phyloP scores from a whole-genome alignment of 2,113 vertebrate species.

The Pyrgilauda ruficollis region DNA sequence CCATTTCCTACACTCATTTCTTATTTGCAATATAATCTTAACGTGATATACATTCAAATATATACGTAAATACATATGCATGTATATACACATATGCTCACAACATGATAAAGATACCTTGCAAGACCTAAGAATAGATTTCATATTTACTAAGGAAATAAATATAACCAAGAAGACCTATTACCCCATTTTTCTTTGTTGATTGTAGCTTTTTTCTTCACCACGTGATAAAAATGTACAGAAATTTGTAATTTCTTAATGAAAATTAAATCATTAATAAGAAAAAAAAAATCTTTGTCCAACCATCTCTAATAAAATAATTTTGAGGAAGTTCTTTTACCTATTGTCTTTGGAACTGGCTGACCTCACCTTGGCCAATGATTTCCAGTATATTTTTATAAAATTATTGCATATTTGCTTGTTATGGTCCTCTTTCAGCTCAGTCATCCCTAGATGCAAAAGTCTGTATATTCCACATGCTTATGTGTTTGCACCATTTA shows the following conservation, averaged over 20 bases:
- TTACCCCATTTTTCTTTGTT: not conserved
- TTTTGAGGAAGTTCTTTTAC: not conserved
- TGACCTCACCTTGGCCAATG: not conserved
- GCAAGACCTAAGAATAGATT: not conserved
- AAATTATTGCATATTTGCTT: not conserved
- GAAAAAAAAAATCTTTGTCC: not conserved
- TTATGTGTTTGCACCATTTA: not conserved
- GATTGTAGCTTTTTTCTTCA: not conserved
- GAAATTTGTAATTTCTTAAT: not conserved
- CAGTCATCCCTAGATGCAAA: not conserved
- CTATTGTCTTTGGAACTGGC: not conserved
- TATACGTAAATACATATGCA: not conserved
- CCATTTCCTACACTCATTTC: not conserved
- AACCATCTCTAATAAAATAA: not conserved
- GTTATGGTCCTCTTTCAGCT: not conserved
- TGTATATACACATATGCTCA: not conserved
- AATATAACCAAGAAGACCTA: not conserved
- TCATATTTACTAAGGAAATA: not conserved
- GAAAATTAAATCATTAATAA: not conserved
- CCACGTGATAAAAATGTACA: rapidly evolving
- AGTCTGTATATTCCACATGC: not conserved
- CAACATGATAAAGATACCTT: not conserved
- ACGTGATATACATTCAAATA: not conserved
- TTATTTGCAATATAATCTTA: not conserved
- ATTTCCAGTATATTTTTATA: not conserved